Base-by-base conservation (phyloP, 2,888 invertebrate species). In the Eupithecia subumbrata region DNA sequence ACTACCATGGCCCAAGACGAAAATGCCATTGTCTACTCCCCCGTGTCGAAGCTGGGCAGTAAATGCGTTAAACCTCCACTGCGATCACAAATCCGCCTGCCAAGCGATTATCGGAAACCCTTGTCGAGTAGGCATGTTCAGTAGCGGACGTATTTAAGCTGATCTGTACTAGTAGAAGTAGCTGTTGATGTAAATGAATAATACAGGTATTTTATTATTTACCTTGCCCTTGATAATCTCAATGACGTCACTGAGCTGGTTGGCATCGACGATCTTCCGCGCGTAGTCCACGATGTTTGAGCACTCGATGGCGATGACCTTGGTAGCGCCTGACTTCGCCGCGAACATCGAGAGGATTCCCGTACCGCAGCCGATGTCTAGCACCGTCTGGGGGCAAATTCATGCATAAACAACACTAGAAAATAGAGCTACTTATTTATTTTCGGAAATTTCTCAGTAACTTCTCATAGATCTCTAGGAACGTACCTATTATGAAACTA, bases 281-380 rank as follows among this genome's bases (percentile, higher is more conserved):
- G 99, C 99, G 88, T 99, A 99, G 89, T 99, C 98, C 22, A 99
- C 98, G 85, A 99, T 99, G 92, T 99, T 99, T 16, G 99, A 99
- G 93, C 99, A 99, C 91, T 99, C 99, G 56, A 99, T 98, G 72
- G 99, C 99, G 86, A 99, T 97, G 0, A 99, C 99, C 91, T 97
- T 97, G 7, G 97, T 96, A 0, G 99, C 99, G 14, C 99, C 99
- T 5, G 99, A 99, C 93, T 99, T 99, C 0, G 99, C 99, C 43
- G 99, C 99, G 95, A 99, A 99, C 99, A 99, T 99, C 48, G 99
- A 99, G 71, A 99, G 95, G 87, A 99, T 99, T 64, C 99, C 99
- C 0, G 99, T 99, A 14, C 99, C 99, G 89, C 99, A 99, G 14
- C 99, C 99, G 82, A 99, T 98, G 91, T 99, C 99, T 83, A 99